Base-by-base conservation (phyloP, 1,140 invertebrate species). In the Hyles vespertilio region DNA sequence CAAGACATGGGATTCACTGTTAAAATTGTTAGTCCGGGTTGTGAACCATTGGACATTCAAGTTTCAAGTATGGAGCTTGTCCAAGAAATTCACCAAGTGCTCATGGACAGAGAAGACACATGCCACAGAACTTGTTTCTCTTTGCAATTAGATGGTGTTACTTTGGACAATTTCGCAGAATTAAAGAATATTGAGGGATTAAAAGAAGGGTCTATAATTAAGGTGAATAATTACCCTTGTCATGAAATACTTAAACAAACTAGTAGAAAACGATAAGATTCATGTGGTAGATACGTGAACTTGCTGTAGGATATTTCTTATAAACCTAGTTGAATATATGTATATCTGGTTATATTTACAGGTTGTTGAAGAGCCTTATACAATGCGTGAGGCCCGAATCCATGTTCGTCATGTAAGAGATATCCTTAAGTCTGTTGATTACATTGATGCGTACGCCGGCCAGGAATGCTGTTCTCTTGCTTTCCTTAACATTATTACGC, bases 121-220 rank as follows among this genome's bases (percentile, higher is more conserved):
- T 99, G 98, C 77, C 98, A 98, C 76, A 91, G 98, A 32, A 99
- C 98, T 2, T 99, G 98, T 81, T 99, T 99, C 83, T 98, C 98
- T 0, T 91, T 99, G 6, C 97, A 99, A 89, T 89, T 99, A 4
- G 97, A 99, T 77, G 96, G 96, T 7, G 93, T 94, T 52, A 98
- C 96, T 3, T 89, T 99, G 47, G 98, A 99, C 81, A 98, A 99
- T 87, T 99, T 99, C 91, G 96, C 97, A 7, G 98, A 99, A 89
- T 85, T 99, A 32, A 99, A 99, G 87, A 97, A 95, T 80, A 97
- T 99, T 72, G 97, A 98, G 74, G 96, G 97, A 0, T 89, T 99
- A 5, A 97, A 98, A 86, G 97, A 99, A 82, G 97, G 96, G 4
- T 98, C 97, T 6, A 91, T 97, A 36, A 97, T 99, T 54, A 98